Base-by-base conservation (phyloP, 2,888 invertebrate species). In the Trichogramma evanescens region DNA sequence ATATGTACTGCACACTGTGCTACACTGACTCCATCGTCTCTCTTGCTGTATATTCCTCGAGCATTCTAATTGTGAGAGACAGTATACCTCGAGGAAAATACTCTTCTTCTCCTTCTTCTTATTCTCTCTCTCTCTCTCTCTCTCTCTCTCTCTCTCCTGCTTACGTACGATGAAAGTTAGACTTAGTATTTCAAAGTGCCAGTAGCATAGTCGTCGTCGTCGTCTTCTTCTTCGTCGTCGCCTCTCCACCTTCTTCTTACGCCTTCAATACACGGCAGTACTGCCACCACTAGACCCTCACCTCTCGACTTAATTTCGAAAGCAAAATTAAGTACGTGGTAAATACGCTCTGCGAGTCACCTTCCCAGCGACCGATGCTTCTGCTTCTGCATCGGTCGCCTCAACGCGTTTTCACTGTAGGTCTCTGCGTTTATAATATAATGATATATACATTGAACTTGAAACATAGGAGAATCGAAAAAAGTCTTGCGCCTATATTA, bases 51-150 rank as follows among this genome's bases (percentile, higher is more conserved):
- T 54, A 67, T 67, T 72, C 71, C 69, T 71, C 48, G 50, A 71
- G 74, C 70, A 74, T 74, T 74, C 74, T 76, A 76, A 76, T 76
- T 75, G 73, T 73, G 71, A 72, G 70, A 75, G 72, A 74, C 73
- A 74, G 74, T 71, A 68, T 26, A 26, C 68, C 67, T 66, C 69
- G 54, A 50, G 52, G 71, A 75, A 75, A 74, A 75, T 75, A 75
- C 72, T 72, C 26, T 26, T 26, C 26, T 26, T 26, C 26, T 26
- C 26, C 26, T 26, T 26, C 26, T 26, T 26, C 26, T 26, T 26
- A 26, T 26, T 26, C 26, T 26, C 26, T 26, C 26, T 26, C 26
- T 26, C 26, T 13, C 13, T 13, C 13, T 13, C 13, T 13, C 13
- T 13, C 13, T 13, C 13, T 13, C 13, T 26, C 26, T 26, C 26